Evolutionary conservation across 2,888 invertebrate species (phyloP).

Genomic region (Hedya salicella): DNA sequence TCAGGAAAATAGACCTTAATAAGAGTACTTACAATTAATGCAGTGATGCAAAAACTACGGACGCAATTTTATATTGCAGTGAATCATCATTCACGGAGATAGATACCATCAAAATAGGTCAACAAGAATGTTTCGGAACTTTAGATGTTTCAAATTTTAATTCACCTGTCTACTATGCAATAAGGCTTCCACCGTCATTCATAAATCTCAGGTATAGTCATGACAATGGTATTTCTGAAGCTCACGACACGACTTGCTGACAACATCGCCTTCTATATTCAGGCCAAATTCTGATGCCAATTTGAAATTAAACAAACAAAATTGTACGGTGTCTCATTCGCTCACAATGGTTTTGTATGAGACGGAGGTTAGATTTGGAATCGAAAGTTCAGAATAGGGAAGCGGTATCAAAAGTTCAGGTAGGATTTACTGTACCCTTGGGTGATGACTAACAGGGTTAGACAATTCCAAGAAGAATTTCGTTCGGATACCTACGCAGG

Average conservation of each 20-base stretch:
- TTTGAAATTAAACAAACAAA: neutral
- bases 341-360: constrained; percentile 1
- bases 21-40: neutral
- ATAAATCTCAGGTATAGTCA: constrained; percentile 25
- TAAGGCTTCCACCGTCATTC: constrained; percentile 29
- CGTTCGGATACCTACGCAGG: constrained; percentile 56
- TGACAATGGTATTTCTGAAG: constrained; percentile 28
- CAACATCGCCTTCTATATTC: constrained; percentile 6
- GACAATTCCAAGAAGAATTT: constrained; percentile 60
- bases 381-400: constrained; percentile 23
- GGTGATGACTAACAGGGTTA: constrained; percentile 55
- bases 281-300: neutral
- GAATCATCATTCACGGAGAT: constrained; percentile 19
- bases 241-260: constrained; percentile 14
- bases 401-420: constrained; percentile 27
- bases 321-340: neutral
- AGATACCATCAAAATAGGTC: constrained; percentile 28
- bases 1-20: no score
- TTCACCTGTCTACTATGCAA: constrained; percentile 30
- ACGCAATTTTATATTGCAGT: neutral
- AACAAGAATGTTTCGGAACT: constrained; percentile 25
- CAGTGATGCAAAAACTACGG: no score
- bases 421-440: constrained; percentile 64
- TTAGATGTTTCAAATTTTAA: constrained; percentile 33
- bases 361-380: neutral